phyloP scores from a whole-genome alignment of 1,140 invertebrate genomes.

The Drosophila truncata region DNA sequence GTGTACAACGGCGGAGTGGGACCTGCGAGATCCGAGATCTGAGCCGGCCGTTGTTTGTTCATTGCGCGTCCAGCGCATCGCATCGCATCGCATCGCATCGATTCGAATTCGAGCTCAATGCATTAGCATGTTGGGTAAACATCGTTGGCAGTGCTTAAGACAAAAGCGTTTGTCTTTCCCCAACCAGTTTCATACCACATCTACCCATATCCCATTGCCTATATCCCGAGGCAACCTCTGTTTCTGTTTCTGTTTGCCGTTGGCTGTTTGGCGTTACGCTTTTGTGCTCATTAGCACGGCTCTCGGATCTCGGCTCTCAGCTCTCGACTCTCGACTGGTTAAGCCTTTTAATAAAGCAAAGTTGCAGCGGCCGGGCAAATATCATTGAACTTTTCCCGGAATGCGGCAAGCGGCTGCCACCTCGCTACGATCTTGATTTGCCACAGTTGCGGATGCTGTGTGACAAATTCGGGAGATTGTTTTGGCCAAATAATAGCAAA shows the following conservation, averaged over 20 bases:
- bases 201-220: conserved; percentile 1
- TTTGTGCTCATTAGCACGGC: conserved; percentile 81
- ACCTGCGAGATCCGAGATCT: conserved; percentile 32
- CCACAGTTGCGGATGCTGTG: conserved; percentile 55
- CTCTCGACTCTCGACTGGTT: conserved; percentile 68
- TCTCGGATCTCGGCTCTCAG: conserved; percentile 33
- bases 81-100: conserved; percentile 15
- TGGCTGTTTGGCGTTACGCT: conserved; percentile 75
- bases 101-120: conserved; percentile 68
- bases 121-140: conserved; percentile 82
- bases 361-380: conserved; percentile 60
- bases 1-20: background rate
- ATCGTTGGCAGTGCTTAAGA: conserved; percentile 77
- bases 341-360: conserved; percentile 85
- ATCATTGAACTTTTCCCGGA: conserved; percentile 77
- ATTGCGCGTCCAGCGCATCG: conserved; percentile 46
- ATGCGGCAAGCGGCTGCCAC: conserved; percentile 42
- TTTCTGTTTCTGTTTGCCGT: conserved; percentile 37
- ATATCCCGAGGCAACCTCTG: conserved; percentile 7
- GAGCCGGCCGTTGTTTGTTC: conserved; percentile 59
- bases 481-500: conserved; percentile 66
- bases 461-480: conserved; percentile 67
- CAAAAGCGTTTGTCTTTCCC: conserved; percentile 64
- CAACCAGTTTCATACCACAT: conserved; percentile 1
- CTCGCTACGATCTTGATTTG: conserved; percentile 48